phyloP scores from a whole-genome alignment of 2,797 vertebrate genomes.

The Pyrocephalus nanus region DNA sequence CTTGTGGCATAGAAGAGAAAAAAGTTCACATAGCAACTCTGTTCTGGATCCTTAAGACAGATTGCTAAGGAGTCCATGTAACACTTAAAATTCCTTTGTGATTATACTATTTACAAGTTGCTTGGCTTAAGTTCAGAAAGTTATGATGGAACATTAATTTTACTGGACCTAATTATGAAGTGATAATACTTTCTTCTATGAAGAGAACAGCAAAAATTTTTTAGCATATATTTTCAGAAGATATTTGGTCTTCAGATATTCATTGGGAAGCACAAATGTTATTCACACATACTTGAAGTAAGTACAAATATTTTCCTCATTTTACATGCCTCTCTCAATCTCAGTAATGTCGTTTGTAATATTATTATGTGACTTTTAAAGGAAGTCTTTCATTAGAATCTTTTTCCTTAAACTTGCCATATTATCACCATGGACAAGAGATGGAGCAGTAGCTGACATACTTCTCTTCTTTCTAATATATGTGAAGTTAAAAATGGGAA shows the following conservation, averaged over 20 bases:
- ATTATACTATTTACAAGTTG: neutral
- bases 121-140: conserved; percentile 20
- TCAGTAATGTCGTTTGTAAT: neutral
- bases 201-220: neutral
- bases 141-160: conserved; percentile 30
- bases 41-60: neutral
- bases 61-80: neutral
- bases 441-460: neutral
- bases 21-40: neutral
- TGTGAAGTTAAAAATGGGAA: neutral
- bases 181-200: neutral
- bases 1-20: neutral
- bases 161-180: neutral
- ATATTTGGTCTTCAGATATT: neutral
- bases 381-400: neutral
- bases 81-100: neutral
- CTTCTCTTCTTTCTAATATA: neutral
- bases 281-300: neutral
- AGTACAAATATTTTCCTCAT: neutral
- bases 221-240: neutral
- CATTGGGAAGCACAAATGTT: neutral
- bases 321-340: neutral
- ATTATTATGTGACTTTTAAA: neutral
- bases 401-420: neutral
- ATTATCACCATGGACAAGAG: neutral